A percentile compares a stretch with the other conserved stretches of the same genome.
Evolutionary conservation across 2,888 invertebrate genomes (phyloP).

Genomic region (Keiferia lycopersicella): DNA sequence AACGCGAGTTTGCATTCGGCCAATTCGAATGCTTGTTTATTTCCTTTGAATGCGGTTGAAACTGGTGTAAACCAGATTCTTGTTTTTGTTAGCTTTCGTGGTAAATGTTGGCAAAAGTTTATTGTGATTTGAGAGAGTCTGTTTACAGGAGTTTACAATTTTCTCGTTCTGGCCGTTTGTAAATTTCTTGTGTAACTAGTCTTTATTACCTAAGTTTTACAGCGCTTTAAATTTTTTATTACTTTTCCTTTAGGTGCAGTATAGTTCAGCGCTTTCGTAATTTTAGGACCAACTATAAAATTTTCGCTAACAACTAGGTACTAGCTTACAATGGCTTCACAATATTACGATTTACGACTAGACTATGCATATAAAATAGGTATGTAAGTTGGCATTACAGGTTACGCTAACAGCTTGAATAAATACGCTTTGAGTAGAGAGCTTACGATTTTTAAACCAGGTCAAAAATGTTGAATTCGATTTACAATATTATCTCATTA

Average conservation of each 20-base stretch:
- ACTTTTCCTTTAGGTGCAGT: not conserved
- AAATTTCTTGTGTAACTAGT: slow-evolving; percentile 11
- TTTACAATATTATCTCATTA: too few species aligned
- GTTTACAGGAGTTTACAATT: slow-evolving; percentile 1
- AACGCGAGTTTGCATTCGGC: slow-evolving; percentile 23
- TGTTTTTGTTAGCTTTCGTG: slow-evolving; percentile 11
- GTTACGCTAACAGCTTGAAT: too few species aligned
- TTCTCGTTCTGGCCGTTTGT: not conserved
- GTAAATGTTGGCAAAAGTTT: slow-evolving; percentile 19
- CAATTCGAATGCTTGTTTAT: slow-evolving; percentile 27
- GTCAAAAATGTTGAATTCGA: too few species aligned
- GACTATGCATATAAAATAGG: too few species aligned
- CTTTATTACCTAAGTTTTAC: slow-evolving; percentile 18
- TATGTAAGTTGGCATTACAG: not conserved
- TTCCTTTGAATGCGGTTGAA: slow-evolving; percentile 20
- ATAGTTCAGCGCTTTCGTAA: slow-evolving; percentile 7
- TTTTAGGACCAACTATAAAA: slow-evolving; percentile 7
- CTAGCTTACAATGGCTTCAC: too few species aligned
- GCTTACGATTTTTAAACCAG: too few species aligned
- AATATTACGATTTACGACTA: too few species aligned
- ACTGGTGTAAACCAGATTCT: slow-evolving; percentile 21
- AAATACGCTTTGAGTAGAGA: too few species aligned
- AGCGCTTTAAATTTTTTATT: slow-evolving; percentile 15
- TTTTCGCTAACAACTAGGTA: not conserved
- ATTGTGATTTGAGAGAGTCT: slow-evolving; percentile 15